phyloP scores from a whole-genome alignment of 2,888 invertebrate species.

The Caenorhabditis sulstoni region DNA sequence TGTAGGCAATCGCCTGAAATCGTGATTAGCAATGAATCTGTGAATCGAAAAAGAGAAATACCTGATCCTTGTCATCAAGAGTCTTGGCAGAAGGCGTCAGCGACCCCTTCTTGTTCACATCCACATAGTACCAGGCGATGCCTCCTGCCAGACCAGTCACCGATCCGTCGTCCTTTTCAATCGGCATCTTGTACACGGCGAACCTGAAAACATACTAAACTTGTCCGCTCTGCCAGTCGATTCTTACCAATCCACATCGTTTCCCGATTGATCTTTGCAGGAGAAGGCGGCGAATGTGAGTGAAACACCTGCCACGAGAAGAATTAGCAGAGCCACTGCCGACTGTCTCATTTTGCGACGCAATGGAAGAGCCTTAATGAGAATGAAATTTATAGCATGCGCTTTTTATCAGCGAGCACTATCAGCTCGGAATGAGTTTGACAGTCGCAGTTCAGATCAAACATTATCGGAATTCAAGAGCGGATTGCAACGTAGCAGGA shows the following conservation, averaged over 20 bases:
- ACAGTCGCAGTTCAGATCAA: conserved; percentile 34
- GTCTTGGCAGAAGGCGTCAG: conserved; percentile 67
- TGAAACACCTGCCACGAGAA: conserved; percentile 30
- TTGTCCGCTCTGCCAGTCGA: no score
- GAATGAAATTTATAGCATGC: conserved; percentile 30
- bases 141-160: conserved; percentile 68
- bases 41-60: neutral
- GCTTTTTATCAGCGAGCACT: conserved; percentile 35
- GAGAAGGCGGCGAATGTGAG: conserved; percentile 62
- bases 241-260: conserved; percentile 75
- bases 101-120: conserved; percentile 67
- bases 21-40: neutral
- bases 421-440: neutral
- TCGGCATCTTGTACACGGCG: conserved; percentile 75
- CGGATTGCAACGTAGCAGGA: neutral
- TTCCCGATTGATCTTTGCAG: conserved; percentile 74
- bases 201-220: no score
- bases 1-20: conserved; percentile 73
- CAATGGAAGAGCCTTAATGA: conserved; percentile 21
- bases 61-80: conserved; percentile 67
- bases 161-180: conserved; percentile 64
- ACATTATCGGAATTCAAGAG: conserved; percentile 29
- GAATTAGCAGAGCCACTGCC: conserved; percentile 7
- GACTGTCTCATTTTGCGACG: conserved; percentile 24
- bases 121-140: conserved; percentile 74